phyloP scores from a whole-genome alignment of 2,888 invertebrate species.

The Drosophila trichaetosa region DNA sequence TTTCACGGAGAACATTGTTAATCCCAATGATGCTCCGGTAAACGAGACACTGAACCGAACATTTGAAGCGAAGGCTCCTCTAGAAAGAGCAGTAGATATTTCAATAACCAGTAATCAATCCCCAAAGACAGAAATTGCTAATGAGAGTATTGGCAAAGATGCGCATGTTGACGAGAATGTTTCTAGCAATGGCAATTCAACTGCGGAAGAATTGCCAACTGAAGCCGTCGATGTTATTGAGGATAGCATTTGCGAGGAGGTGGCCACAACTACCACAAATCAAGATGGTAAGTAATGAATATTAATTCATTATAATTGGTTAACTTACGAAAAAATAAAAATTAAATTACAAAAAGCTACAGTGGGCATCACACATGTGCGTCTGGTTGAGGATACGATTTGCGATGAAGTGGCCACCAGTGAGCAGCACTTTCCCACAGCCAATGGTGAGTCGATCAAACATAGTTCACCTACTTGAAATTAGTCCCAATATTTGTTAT shows the following conservation, averaged over 20 bases:
- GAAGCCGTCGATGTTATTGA: slow-evolving; percentile 39
- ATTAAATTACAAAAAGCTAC: slow-evolving; percentile 2
- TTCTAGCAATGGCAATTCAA: neutral
- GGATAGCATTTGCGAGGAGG: slow-evolving; percentile 60
- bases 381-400: slow-evolving; percentile 39
- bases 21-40: neutral
- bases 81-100: neutral
- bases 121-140: neutral
- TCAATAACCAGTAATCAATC: neutral
- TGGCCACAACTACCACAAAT: slow-evolving; percentile 10
- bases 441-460: slow-evolving; percentile 24
- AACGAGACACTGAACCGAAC: slow-evolving; percentile 22
- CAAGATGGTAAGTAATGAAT: slow-evolving; percentile 33
- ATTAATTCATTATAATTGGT: neutral
- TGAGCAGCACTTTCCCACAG: neutral
- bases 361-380: neutral
- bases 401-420: slow-evolving; percentile 40
- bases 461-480: neutral
- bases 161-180: neutral
- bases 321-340: neutral
- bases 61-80: slow-evolving; percentile 20
- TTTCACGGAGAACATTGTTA: neutral
- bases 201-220: neutral
- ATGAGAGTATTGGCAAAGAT: neutral
- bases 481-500: neutral